Percentiles rank a stretch among this genome's conserved stretches.
These are phyloP conservation scores for Camelus bactrianus DNA, from an alignment of 2,113 vertebrate genomes.

Conservation along the genomic window DNA sequence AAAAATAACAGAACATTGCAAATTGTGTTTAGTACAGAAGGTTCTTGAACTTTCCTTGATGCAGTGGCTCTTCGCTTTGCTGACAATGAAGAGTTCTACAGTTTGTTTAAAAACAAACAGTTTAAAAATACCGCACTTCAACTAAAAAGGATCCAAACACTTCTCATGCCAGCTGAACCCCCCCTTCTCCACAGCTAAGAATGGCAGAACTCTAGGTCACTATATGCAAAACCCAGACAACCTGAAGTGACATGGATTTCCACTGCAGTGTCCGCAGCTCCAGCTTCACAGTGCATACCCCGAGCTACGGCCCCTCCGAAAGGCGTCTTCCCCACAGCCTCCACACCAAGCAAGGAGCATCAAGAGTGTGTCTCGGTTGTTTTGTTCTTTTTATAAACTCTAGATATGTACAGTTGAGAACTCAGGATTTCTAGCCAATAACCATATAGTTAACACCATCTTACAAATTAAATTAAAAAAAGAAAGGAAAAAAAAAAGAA, in stretches of 20 bases:
- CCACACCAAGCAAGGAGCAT: constrained; percentile 85
- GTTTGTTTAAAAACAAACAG: constrained; percentile 76
- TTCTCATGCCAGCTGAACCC: constrained; percentile 89
- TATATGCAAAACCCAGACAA: constrained; percentile 88
- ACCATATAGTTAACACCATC: constrained; percentile 76
- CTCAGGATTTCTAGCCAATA: constrained; percentile 90
- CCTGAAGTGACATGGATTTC: constrained; percentile 87
- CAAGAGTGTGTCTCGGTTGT: constrained; percentile 82
- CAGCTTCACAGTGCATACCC: constrained; percentile 85
- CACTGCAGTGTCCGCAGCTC: constrained; percentile 87
- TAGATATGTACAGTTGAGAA: constrained; percentile 91
- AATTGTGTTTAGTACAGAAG: constrained; percentile 90
- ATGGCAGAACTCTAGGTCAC: constrained; percentile 89
- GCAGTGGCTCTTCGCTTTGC: constrained; percentile 86
- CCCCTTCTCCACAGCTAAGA: constrained; percentile 87
- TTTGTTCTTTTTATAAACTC: constrained; percentile 88
- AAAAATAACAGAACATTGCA: constrained; percentile 88
- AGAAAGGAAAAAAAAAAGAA: constrained; percentile 83
- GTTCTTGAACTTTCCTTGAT: constrained; percentile 89
- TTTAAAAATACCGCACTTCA: constrained; percentile 88
- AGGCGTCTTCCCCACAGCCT: constrained; percentile 76
- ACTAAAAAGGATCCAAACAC: constrained; percentile 88
- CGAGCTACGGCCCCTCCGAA: constrained; percentile 78
- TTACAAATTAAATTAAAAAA: constrained; percentile 85
- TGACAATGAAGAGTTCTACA: constrained; percentile 87